These are phyloP conservation scores for Microctonus aethiopoides DNA, from an alignment of 2,888 invertebrate species.

Conservation along the genomic window DNA sequence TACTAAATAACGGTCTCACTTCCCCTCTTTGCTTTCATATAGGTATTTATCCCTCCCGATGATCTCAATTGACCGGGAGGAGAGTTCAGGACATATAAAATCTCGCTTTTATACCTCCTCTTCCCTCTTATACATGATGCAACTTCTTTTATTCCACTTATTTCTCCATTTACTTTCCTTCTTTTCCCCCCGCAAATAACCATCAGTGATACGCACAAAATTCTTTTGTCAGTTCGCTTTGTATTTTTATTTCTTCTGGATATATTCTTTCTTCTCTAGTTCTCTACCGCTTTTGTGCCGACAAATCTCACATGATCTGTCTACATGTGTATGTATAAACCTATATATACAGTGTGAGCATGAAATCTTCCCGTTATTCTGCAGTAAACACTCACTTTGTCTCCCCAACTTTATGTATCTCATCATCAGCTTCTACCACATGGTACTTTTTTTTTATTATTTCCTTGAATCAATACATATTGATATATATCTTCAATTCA, in stretches of 20 bases:
- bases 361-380: not conserved
- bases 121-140: not conserved
- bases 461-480: too few species aligned
- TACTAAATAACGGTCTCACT: not conserved
- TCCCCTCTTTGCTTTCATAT: not conserved
- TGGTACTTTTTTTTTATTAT: too few species aligned
- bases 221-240: not conserved
- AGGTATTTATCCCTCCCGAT: not conserved
- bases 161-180: not conserved
- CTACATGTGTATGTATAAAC: too few species aligned
- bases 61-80: conserved; percentile 18
- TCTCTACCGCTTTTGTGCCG: not conserved
- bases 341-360: not conserved
- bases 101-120: not conserved
- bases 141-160: not conserved
- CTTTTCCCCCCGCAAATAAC: not conserved
- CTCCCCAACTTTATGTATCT: not conserved
- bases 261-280: not conserved
- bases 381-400: not conserved
- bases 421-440: not conserved
- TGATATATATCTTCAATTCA: not conserved
- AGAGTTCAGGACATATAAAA: not conserved
- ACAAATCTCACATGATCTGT: not conserved
- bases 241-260: not conserved
- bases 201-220: not conserved